Base-by-base conservation (phyloP, 1,140 invertebrate genomes). In the Solenopsis fugax region DNA sequence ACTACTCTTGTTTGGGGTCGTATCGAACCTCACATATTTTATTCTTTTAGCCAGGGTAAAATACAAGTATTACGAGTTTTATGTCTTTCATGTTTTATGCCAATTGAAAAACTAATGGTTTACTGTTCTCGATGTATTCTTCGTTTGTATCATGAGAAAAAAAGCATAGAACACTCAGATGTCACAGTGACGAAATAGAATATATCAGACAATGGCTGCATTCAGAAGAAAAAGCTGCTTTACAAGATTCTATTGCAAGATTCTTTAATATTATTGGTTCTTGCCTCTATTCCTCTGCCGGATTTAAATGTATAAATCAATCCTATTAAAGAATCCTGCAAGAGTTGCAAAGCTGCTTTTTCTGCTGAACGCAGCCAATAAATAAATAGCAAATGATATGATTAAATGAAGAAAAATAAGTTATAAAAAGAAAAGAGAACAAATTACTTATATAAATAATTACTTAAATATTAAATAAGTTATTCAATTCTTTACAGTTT, bases 11-110 rank as follows among this genome's bases (percentile, higher is more conserved):
- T 41, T 82, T 48, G 3, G 12, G 12, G 21, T 45, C 52, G 24
- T 37, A 67, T 41, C 21, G 21, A 24, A 50, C 1, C 34, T 82
- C 80, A 37, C 24, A 73, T 82, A 52, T 73, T 58, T 72, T 82
- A 82, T 82, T 72, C 12, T 16, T 56, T 72, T 72, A 71, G 6
- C 9, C 18, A 0, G 10, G n/a, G 9, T 58, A 24, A 48, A 9
- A 48, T 21, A 18, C 16, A 37, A 21, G 12, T 34, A 72, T 73
- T 21, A 13, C n/a, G 18, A 58, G 41, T 54, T 67, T 41, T 52
- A 34, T 48, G 21, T 56, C 10, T 16, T 21, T 29, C 34, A 12
- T 29, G 29, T 29, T 29, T 29, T 29, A 29, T 29, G 29, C 4
- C 12, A 65, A 29, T 16, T 41, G 12, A 13, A 48, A 9, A 41